Evolutionary conservation across 2,888 invertebrate genomes (phyloP), one percentile per base, ranked within the genome.

Genomic region (Torymus aiolomorphi): DNA sequence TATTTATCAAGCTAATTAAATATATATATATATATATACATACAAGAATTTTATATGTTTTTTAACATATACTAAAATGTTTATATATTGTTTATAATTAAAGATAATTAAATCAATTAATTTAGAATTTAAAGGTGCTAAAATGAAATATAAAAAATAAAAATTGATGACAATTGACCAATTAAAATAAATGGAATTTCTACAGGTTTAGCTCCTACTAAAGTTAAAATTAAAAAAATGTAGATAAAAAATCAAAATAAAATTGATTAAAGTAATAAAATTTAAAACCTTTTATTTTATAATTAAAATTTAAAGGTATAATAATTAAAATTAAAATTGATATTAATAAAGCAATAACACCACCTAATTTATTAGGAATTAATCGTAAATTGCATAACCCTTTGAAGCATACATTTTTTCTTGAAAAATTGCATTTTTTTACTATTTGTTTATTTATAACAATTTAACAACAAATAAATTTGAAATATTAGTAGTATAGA

Each of bases 371-470:
- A 91, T 95, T 95, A 8, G 95, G 95, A 78, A 96, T 95, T 57
- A 95, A 95, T 42, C 95, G 95, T 86, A 96, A 92, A 96, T 95
- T 18, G 95, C 94, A 90, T n/a, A n/a, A n/a, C n/a, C n/a, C n/a
- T n/a, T n/a, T n/a, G n/a, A n/a, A n/a, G n/a, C n/a, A n/a, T n/a
- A n/a, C n/a, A n/a, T n/a, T n/a, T n/a, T n/a, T n/a, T n/a, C n/a
- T n/a, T n/a, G n/a, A n/a, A n/a, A n/a, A n/a, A n/a, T n/a, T n/a
- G n/a, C n/a, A n/a, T n/a, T n/a, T n/a, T n/a, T n/a, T n/a, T n/a
- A n/a, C n/a, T n/a, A n/a, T n/a, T n/a, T n/a, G n/a, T n/a, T n/a
- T n/a, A n/a, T n/a, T n/a, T n/a, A n/a, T n/a, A n/a, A n/a, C n/a
- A n/a, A n/a, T n/a, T n/a, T n/a, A n/a, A n/a, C n/a, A n/a, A n/a